Conservation (phyloP, 2,113 vertebrate genomes). For the Semicossyphus pulcher region DNA sequence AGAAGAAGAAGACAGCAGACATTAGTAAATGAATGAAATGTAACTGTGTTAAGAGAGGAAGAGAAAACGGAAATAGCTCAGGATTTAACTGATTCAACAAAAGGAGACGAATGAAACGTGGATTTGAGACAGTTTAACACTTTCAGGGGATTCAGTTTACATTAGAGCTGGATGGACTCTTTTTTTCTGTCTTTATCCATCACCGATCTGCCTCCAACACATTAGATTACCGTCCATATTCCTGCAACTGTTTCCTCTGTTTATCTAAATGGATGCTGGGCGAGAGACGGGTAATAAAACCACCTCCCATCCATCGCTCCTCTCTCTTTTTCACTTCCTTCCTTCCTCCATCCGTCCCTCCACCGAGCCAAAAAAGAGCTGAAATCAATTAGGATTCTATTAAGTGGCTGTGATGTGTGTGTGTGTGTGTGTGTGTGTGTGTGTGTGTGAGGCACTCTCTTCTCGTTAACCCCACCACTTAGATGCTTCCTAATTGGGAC, state of each 20-base stretch:
- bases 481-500: slow-evolving; percentile 45
- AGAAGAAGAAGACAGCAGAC: neutral
- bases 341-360: neutral
- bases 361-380: neutral
- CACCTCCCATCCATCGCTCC: neutral
- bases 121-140: neutral
- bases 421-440: slow-evolving; percentile 8
- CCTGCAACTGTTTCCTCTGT: neutral
- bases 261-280: neutral
- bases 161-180: too few species aligned
- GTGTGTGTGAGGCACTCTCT: slow-evolving; percentile 17
- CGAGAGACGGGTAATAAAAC: too few species aligned
- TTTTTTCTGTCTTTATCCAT: neutral
- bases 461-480: slow-evolving; percentile 46
- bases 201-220: neutral
- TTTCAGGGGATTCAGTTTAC: neutral
- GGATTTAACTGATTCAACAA: neutral
- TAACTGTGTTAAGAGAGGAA: neutral
- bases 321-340: neutral
- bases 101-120: too few species aligned
- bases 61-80: neutral
- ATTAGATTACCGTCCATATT: slow-evolving; percentile 5
- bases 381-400: slow-evolving; percentile 53
- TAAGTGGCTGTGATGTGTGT: slow-evolving; percentile 29
- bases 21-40: neutral